Base-by-base conservation (phyloP, 23 tunicate genomes). In the Halocynthia aurantium region DNA sequence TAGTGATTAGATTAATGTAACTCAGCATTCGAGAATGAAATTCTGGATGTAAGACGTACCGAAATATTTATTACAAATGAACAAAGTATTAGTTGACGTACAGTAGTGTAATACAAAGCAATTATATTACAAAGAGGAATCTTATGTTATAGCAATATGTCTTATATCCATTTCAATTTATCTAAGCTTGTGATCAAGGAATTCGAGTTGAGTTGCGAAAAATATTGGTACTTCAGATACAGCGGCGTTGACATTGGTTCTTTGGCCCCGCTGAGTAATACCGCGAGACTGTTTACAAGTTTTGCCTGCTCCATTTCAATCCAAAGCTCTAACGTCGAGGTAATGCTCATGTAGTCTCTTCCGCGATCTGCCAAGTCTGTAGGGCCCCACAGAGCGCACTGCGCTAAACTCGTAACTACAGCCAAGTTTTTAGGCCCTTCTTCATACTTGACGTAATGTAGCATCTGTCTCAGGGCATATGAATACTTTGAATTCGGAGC, bases 341-440 rank as follows among this genome's bases (percentile, higher is more conserved):
- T 20, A 17, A n/a, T 68, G n/a, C 77, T 77, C 52, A 82, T 87
- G 22, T 86, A 87, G 15, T 92, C 87, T 6, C 86, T 78, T 0
- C 86, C 86, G 7, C 81, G 71, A 20, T 91, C 97, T 18, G 73
- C 86, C 15, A 81, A 71, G 50, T 85, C 83, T 51, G 77, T 86
- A 6, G 98, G 98, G 15, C 98, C 98, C 98, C 98, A 92, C 22
- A 92, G 84, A 2, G 98, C 91, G 70, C 98, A 92, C 65, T 92
- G 98, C 8, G 83, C 84, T 31, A 31, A 31, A 31, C 44, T 31
- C 4, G 44, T 31, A 15, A 92, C 68, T 19, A 73, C 71, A 8
- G 83, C 72, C 50, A 87, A 83, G 49, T 87, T 83, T 60, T 86
- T 82, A 40, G 82, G 52, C 21, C 72, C 80, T 22, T 68, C 31